phyloP scores from a whole-genome alignment of 2,113 vertebrate species.

The Corythornis vintsioides region DNA sequence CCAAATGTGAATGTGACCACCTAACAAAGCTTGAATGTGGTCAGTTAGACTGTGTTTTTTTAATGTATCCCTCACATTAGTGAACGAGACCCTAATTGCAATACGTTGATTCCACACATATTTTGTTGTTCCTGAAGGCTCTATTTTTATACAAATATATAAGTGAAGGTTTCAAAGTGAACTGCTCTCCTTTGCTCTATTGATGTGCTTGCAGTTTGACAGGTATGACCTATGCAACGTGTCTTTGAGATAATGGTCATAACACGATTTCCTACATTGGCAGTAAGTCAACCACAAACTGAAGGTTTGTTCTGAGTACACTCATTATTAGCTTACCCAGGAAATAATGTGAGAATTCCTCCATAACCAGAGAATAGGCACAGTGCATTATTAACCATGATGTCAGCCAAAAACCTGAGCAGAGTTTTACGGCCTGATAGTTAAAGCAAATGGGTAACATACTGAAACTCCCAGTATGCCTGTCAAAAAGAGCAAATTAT shows the following conservation, averaged over 20 bases:
- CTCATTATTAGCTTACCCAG: conserved; percentile 37
- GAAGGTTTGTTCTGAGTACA: background rate
- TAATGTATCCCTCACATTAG: background rate
- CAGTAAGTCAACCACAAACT: conserved; percentile 33
- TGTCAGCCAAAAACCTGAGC: conserved; percentile 44
- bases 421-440: conserved; percentile 6
- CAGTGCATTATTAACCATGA: background rate
- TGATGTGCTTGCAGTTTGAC: background rate
- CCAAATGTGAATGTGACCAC: conserved; percentile 37
- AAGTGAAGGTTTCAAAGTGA: background rate
- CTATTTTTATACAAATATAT: background rate
- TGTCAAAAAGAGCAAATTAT: conserved; percentile 29
- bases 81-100: background rate
- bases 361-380: conserved; percentile 32
- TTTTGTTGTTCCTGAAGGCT: background rate
- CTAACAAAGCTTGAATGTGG: conserved; percentile 23
- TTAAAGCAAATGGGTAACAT: conserved; percentile 55
- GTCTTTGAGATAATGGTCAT: background rate
- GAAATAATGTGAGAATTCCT: conserved; percentile 59
- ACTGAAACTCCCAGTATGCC: conserved; percentile 6
- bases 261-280: conserved; percentile 14
- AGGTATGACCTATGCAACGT: background rate
- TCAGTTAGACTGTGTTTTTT: background rate
- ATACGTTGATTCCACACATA: background rate
- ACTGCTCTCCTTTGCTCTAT: background rate